phyloP scores from a whole-genome alignment of 1,140 invertebrate species.

The Drosophila paulistorum region DNA sequence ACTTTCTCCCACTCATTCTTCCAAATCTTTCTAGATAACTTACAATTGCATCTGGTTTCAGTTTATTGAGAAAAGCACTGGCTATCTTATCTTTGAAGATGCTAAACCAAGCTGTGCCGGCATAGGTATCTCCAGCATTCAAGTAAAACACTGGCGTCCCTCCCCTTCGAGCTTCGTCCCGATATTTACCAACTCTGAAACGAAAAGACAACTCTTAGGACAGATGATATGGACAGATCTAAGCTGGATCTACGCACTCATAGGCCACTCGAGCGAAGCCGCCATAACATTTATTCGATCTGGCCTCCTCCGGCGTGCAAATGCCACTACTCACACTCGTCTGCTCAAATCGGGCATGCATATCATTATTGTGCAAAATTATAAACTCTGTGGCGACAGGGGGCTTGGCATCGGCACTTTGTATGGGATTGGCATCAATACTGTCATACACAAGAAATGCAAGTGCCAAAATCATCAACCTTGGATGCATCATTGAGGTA shows the following conservation, averaged over 20 bases:
- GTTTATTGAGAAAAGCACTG: conserved; percentile 89
- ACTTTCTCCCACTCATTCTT: too few relatives aligned
- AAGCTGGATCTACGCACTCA: conserved; percentile 83
- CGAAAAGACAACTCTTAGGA: neutral
- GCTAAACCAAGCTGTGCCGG: conserved; percentile 93
- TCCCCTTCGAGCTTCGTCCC: conserved; percentile 84
- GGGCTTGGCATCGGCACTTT: neutral
- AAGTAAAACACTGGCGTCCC: conserved; percentile 88
- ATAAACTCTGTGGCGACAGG: conserved; percentile 83
- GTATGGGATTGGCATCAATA: conserved; percentile 31
- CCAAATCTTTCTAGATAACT: conserved; percentile 74
- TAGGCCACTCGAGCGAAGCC: conserved; percentile 90
- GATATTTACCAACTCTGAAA: conserved; percentile 84
- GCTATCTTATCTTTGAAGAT: conserved; percentile 90
- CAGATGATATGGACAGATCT: neutral
- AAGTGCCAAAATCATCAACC: neutral
- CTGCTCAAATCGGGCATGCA: conserved; percentile 93
- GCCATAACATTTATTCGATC: conserved; percentile 88
- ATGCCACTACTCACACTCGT: conserved; percentile 87
- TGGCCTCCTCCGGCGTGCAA: conserved; percentile 85
- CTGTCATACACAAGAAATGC: conserved; percentile 10
- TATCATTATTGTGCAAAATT: conserved; percentile 95
- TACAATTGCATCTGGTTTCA: conserved; percentile 93
- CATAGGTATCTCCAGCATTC: conserved; percentile 95
- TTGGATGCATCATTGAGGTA: conserved; percentile 35